Base-by-base conservation (phyloP, 1,140 invertebrate species). In the Drosophila pachea region DNA sequence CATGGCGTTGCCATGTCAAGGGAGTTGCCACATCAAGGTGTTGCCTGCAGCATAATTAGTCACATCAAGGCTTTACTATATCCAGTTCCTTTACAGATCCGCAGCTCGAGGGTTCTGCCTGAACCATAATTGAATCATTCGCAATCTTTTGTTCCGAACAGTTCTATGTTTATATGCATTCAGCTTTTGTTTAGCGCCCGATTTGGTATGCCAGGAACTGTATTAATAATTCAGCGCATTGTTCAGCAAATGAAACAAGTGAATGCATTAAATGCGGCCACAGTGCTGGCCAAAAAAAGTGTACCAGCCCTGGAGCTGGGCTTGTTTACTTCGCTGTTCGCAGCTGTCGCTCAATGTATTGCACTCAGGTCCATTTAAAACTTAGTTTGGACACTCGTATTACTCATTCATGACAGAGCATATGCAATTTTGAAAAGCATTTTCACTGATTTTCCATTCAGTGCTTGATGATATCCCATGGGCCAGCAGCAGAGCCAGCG, bases 391-490 rank as follows among this genome's bases (percentile, higher is more conserved):
- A 55, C 4, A 55, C 45, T 56, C 32, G 45, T 40, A 48, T 54
- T 32, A 68, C 49, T 61, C 50, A 61, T 61, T 61, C 49, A 68
- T 67, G 64, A 50, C 36, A 40, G 12, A 68, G 35, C 58, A 61
- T 61, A 61, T 68, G 65, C 53, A 65, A 40, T 52, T 58, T 8
- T 58, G 45, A 65, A 65, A 48, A 40, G 62, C 33, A 32, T 31
- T 55, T 64, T 22, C 33, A 33, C 38, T 55, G 22, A 64, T 55
- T 64, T 45, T 64, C 50, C 52, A 55, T 64, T 48, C 52, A 63
- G 14, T 12, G 29, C 35, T 33, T 38, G 33, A 38, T 62, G 33
- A 40, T 53, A 62, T 62, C 38, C 59, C 38, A 11, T 32, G 35
- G 38, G 59, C 22, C 7, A 29, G 9, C 9, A n/a, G 31, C 32